Percentiles rank a stretch among this genome's conserved stretches.
phyloP scores from a whole-genome alignment of 1,140 invertebrate species.

The Drosophila athabasca region DNA sequence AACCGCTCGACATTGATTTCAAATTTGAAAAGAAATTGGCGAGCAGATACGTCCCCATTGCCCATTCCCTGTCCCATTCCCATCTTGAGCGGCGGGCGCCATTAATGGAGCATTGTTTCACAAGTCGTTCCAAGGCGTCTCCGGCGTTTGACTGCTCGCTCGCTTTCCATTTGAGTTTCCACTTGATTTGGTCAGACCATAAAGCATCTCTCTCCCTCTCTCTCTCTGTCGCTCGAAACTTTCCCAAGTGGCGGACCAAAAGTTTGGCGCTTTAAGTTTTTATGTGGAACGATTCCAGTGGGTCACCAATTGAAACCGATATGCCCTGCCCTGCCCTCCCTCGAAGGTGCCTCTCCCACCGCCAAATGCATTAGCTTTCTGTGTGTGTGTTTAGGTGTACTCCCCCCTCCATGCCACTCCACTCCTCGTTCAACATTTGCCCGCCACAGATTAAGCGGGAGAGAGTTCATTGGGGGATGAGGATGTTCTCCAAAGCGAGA shows the following conservation, averaged over 20 bases:
- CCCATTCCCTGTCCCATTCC: background rate
- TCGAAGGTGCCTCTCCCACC: slow-evolving; percentile 42
- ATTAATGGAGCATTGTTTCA: slow-evolving; percentile 73
- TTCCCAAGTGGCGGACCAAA: slow-evolving; percentile 29
- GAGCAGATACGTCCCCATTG: slow-evolving; percentile 39
- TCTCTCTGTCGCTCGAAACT: slow-evolving; percentile 21
- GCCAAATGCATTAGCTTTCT: slow-evolving; percentile 33
- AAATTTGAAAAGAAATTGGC: slow-evolving; percentile 60
- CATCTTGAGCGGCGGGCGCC: slow-evolving; percentile 46
- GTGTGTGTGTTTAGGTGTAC: slow-evolving; percentile 66
- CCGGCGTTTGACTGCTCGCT: slow-evolving; percentile 18
- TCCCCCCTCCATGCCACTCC: background rate
- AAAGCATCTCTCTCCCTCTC: slow-evolving; percentile 40
- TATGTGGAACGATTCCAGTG: slow-evolving; percentile 52
- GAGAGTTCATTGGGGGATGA: slow-evolving; percentile 1
- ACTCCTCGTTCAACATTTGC: no score
- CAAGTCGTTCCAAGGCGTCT: slow-evolving; percentile 52
- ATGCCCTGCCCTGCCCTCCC: slow-evolving; percentile 10
- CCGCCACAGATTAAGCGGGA: background rate
- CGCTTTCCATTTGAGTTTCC: slow-evolving; percentile 37
- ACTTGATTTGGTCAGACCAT: slow-evolving; percentile 64
- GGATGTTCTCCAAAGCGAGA: slow-evolving; percentile 13
- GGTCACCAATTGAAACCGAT: slow-evolving; percentile 62
- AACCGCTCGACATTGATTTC: slow-evolving; percentile 68
- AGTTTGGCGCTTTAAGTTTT: slow-evolving; percentile 62